Conservation (phyloP, 2,888 invertebrate genomes). For the Scaptomyza cyrtandrae region DNA sequence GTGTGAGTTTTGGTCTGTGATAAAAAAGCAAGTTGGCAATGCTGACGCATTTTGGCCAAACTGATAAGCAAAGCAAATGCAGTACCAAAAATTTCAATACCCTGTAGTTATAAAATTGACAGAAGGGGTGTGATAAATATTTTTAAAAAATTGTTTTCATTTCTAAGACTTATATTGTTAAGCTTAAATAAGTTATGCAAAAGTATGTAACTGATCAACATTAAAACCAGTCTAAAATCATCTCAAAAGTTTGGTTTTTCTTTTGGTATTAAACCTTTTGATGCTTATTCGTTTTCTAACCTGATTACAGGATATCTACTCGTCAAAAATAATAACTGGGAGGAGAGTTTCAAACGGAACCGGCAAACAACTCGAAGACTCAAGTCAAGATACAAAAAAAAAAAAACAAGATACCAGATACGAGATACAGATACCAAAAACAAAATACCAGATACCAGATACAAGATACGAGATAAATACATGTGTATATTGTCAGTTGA, state of each 20-base stretch:
- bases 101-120: not conserved
- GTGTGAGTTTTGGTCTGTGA: slow-evolving; percentile 18
- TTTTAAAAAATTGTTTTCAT: too few species aligned
- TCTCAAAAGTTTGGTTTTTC: too few species aligned
- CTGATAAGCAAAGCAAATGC: slow-evolving; percentile 63
- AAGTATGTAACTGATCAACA: too few species aligned
- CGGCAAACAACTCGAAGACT: slow-evolving; percentile 8
- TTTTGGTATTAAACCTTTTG: too few species aligned
- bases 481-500: slow-evolving; percentile 56
- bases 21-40: slow-evolving; percentile 44
- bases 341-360: slow-evolving; percentile 7
- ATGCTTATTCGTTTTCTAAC: not conserved
- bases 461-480: slow-evolving; percentile 45
- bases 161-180: too few species aligned
- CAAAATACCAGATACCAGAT: slow-evolving; percentile 34
- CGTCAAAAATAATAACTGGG: not conserved
- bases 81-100: slow-evolving; percentile 36
- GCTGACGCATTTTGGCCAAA: slow-evolving; percentile 72
- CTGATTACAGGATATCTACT: slow-evolving; percentile 10
- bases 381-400: slow-evolving; percentile 48
- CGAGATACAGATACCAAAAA: slow-evolving; percentile 32
- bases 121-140: not conserved
- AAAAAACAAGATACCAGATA: slow-evolving; percentile 37
- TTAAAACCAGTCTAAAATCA: too few species aligned
- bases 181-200: too few species aligned